Evolutionary conservation across 2,113 vertebrate species (phyloP).

Genomic region (Ibidorhyncha struthersii): DNA sequence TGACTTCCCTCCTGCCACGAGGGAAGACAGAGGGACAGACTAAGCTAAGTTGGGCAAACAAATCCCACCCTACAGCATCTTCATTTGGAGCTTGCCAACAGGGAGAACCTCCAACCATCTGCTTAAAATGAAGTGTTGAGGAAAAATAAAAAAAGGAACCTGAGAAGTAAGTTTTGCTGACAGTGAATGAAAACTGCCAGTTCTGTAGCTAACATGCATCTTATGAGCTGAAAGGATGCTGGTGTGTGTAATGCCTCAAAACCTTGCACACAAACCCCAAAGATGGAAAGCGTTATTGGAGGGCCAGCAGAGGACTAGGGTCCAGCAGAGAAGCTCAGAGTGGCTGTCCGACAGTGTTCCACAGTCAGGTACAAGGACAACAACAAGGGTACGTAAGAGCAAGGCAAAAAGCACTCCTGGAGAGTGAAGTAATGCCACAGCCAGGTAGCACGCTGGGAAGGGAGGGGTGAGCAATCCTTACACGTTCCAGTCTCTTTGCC

Average conservation of each 20-base stretch:
- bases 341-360: background rate
- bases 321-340: background rate
- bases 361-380: background rate
- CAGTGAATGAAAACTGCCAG: background rate
- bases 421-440: background rate
- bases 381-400: background rate
- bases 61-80: background rate
- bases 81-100: background rate
- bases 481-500: background rate
- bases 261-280: background rate
- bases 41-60: background rate
- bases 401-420: background rate
- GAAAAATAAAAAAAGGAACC: background rate
- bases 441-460: fast-evolving
- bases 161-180: background rate
- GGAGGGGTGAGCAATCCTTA: background rate
- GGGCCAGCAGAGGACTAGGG: background rate
- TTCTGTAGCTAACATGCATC: background rate
- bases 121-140: background rate
- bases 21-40: background rate
- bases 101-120: background rate
- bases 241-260: background rate
- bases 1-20: background rate
- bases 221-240: background rate
- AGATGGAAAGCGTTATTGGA: background rate